Conservation (phyloP, 2,113 vertebrate genomes). For the Tachysurus vachellii region DNA sequence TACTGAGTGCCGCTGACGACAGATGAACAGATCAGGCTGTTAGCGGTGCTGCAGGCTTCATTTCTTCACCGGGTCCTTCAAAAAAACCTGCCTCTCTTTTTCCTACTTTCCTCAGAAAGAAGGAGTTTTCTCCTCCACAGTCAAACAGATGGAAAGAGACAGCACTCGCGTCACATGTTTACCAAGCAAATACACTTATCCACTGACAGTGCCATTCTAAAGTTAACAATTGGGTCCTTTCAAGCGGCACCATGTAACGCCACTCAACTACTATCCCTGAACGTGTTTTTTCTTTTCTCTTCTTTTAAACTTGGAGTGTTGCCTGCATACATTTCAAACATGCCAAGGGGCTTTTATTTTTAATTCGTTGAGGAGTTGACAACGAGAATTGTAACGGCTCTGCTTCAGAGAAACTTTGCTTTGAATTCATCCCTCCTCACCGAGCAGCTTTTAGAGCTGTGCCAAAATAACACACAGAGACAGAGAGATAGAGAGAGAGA, state of each 20-base stretch:
- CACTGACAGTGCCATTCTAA: constrained; percentile 39
- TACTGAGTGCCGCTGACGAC: constrained; percentile 71
- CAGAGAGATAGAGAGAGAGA: background rate
- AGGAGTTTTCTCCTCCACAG: constrained; percentile 25
- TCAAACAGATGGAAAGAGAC: constrained; percentile 48
- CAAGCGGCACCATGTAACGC: background rate
- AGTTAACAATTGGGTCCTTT: constrained; percentile 40
- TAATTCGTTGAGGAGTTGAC: constrained; percentile 19
- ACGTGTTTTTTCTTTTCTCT: background rate
- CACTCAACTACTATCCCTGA: constrained; percentile 21
- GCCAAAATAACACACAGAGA: background rate
- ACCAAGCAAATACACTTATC: constrained; percentile 50
- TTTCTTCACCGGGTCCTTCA: constrained; percentile 34
- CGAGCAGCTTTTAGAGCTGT: background rate
- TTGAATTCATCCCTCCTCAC: constrained; percentile 1
- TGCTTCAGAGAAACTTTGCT: constrained; percentile 1
- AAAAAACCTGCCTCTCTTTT: background rate
- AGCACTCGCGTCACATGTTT: constrained; percentile 47
- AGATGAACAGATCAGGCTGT: constrained; percentile 71
- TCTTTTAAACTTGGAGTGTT: background rate
- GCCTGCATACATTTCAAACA: constrained; percentile 22
- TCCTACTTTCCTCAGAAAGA: constrained; percentile 4
- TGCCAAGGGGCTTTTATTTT: constrained; percentile 5
- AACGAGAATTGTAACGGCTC: constrained; percentile 7
- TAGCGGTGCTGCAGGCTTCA: constrained; percentile 61